Conservation (phyloP, 2,797 vertebrate genomes). For the Dryobates pubescens region DNA sequence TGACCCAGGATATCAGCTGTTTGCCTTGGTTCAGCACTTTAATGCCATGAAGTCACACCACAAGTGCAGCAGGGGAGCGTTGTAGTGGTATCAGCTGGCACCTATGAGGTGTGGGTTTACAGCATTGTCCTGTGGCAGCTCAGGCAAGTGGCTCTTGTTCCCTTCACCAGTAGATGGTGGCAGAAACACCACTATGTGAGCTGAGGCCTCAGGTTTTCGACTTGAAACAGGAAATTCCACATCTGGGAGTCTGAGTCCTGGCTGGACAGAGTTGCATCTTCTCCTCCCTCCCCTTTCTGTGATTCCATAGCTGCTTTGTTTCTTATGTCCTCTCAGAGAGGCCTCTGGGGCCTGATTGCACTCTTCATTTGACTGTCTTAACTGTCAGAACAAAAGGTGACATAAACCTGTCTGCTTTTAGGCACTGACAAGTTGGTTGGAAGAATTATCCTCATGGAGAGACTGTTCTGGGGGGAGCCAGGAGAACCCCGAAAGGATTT, state of each 20-base stretch:
- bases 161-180: background rate
- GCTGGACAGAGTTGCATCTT: background rate
- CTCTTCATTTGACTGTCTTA: fast-evolving
- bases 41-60: too few species aligned
- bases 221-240: background rate
- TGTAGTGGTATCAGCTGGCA: background rate
- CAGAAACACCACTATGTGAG: background rate
- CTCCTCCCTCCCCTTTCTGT: background rate
- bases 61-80: fast-evolving
- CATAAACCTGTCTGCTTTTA: background rate
- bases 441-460: background rate
- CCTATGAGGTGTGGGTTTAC: fast-evolving
- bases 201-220: background rate
- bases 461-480: background rate
- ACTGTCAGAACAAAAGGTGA: background rate
- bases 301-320: background rate
- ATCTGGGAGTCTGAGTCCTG: background rate
- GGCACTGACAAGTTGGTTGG: background rate
- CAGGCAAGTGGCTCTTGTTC: background rate
- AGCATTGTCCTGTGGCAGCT: background rate
- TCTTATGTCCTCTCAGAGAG: background rate
- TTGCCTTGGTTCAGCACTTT: background rate
- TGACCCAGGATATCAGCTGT: background rate
- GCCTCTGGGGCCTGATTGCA: background rate
- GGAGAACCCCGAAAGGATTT: background rate